Percentiles rank a stretch among this genome's conserved stretches.
phyloP scores from a whole-genome alignment of 1,140 invertebrate species.

The Zaprionus tsacasi region DNA sequence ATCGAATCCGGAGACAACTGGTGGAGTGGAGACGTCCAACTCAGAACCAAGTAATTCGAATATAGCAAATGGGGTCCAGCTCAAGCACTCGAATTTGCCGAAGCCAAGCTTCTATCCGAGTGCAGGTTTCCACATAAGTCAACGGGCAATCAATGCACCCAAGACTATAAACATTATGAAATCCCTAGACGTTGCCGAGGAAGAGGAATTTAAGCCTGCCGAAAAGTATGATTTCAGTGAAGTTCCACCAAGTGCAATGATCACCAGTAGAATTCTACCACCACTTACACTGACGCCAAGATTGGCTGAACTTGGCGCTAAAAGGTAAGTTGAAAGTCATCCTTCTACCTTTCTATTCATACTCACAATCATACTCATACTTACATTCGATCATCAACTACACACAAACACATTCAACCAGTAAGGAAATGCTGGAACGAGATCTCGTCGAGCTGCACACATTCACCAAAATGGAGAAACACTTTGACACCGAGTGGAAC shows the following conservation, averaged over 20 bases:
- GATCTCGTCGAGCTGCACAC: constrained; percentile 62
- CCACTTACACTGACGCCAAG: constrained; percentile 49
- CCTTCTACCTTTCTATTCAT: not conserved
- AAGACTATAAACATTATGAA: constrained; percentile 60
- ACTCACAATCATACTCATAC: constrained; percentile 1
- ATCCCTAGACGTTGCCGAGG: constrained; percentile 22
- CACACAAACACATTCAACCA: constrained; percentile 14
- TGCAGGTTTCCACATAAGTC: not conserved
- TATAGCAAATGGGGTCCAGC: not conserved
- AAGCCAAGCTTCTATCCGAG: constrained; percentile 61
- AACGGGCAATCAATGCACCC: constrained; percentile 25
- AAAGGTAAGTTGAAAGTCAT: constrained; percentile 43
- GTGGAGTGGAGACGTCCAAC: not conserved
- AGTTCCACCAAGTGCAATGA: not conserved
- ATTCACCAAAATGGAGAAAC: constrained; percentile 70
- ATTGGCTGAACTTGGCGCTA: constrained; percentile 17
- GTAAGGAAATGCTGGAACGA: constrained; percentile 51
- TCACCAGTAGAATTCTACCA: constrained; percentile 13
- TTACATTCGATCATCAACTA: not conserved
- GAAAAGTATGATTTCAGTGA: constrained; percentile 43
- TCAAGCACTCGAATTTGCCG: constrained; percentile 50
- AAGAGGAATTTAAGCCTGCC: constrained; percentile 46
- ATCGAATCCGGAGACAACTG: constrained; percentile 7
- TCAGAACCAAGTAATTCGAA: not conserved
- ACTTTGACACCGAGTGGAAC: constrained; percentile 55